phyloP scores from a whole-genome alignment of 2,113 vertebrate species.

The Sinocyclocheilus grahami region DNA sequence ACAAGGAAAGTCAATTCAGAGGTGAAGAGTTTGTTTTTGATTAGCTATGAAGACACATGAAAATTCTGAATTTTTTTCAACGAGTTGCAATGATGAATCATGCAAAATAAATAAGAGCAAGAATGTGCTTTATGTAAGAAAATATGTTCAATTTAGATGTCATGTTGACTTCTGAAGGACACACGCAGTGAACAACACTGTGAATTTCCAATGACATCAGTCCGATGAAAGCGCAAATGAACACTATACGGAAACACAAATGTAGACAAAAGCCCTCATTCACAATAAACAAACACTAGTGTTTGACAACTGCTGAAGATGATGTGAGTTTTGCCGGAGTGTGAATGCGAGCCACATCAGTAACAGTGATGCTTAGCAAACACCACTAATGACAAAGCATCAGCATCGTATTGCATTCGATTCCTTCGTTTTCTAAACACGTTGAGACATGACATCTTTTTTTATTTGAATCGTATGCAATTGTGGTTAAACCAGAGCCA shows the following conservation, averaged over 20 bases:
- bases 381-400: background rate
- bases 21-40: background rate
- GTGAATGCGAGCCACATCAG: background rate
- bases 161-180: background rate
- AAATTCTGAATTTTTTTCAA: background rate
- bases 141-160: background rate
- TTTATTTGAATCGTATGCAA: background rate
- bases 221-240: background rate
- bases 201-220: background rate
- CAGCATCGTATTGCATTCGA: background rate
- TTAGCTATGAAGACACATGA: background rate
- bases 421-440: background rate
- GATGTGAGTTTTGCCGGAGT: background rate
- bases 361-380: background rate
- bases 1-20: background rate
- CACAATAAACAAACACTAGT: background rate
- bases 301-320: background rate
- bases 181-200: background rate
- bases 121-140: background rate
- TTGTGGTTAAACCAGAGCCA: background rate
- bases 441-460: background rate
- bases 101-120: background rate
- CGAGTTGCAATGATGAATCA: background rate
- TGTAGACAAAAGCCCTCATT: background rate
- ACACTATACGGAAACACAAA: no score